phyloP scores from a whole-genome alignment of 2,113 vertebrate species.

The Thomomys bottae region DNA sequence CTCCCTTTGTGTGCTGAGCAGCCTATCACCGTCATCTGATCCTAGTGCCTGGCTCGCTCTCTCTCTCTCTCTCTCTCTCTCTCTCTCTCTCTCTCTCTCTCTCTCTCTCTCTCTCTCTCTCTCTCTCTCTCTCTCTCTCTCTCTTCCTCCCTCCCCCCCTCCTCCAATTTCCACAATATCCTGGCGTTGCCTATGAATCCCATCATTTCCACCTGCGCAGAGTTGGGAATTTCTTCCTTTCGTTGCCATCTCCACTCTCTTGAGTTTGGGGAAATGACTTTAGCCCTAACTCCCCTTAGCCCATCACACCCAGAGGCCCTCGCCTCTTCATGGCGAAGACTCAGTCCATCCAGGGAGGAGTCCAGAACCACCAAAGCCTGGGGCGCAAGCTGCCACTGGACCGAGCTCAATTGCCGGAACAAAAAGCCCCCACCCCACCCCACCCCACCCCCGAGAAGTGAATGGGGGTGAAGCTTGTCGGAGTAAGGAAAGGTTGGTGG shows the following conservation, averaged over 20 bases:
- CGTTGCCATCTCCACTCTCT: background rate
- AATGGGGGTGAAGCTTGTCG: background rate
- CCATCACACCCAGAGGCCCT: background rate
- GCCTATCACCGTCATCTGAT: conserved; percentile 75
- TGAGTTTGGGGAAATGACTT: conserved; percentile 64
- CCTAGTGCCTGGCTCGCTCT: conserved; percentile 30
- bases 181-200: conserved; percentile 54
- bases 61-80: background rate
- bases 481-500: background rate
- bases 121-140: background rate
- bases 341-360: conserved; percentile 45
- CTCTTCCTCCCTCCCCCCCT: background rate
- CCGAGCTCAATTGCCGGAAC: conserved; percentile 34
- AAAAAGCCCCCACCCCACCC: too few relatives aligned
- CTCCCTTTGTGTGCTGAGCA: conserved; percentile 75
- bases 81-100: background rate
- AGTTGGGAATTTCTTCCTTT: conserved; percentile 58
- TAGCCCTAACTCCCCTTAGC: background rate
- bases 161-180: conserved; percentile 68
- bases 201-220: conserved; percentile 67
- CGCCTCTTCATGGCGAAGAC: conserved; percentile 19
- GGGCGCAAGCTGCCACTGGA: background rate
- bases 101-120: background rate
- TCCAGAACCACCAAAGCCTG: conserved; percentile 31
- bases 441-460: background rate